These are phyloP conservation scores for Sphenopsis melanotis DNA, from an alignment of 2,797 vertebrate species.

Conservation along the genomic window DNA sequence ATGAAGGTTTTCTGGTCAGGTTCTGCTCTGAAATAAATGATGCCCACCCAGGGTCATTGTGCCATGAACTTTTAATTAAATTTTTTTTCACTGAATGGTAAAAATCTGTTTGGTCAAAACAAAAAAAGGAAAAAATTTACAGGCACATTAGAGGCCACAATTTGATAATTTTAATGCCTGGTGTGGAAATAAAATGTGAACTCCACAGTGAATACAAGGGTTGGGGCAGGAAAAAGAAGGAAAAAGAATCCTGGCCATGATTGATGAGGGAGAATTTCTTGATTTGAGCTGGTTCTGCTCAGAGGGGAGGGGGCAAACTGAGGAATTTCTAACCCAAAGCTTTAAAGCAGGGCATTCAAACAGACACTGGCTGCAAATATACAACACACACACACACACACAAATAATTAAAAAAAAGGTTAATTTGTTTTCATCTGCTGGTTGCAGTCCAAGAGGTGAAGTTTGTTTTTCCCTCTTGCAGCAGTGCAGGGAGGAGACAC, in stretches of 20 bases:
- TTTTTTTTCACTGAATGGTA: background rate
- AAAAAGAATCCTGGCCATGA: background rate
- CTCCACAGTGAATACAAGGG: background rate
- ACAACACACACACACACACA: background rate
- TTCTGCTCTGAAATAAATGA: background rate
- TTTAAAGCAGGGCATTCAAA: conserved; percentile 41
- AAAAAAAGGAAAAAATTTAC: fast-evolving
- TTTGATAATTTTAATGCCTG: background rate
- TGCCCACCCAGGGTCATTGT: background rate
- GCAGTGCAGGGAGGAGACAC: conserved; percentile 28
- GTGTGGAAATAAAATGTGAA: background rate
- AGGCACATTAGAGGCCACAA: background rate
- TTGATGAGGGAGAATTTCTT: background rate
- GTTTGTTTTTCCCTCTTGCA: conserved; percentile 54
- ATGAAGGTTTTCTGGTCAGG: background rate
- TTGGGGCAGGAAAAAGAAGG: background rate
- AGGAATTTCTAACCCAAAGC: conserved; percentile 21
- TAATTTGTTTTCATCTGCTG: conserved; percentile 64
- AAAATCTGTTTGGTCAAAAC: background rate
- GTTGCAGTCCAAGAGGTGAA: conserved; percentile 40
- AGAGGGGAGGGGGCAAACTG: background rate
- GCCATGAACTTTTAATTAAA: background rate
- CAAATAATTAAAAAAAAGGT: background rate
- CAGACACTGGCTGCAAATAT: conserved; percentile 9
- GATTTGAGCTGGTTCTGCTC: background rate